Base-by-base conservation (phyloP, 2,888 invertebrate genomes). In the Pachydiplax longipennis region DNA sequence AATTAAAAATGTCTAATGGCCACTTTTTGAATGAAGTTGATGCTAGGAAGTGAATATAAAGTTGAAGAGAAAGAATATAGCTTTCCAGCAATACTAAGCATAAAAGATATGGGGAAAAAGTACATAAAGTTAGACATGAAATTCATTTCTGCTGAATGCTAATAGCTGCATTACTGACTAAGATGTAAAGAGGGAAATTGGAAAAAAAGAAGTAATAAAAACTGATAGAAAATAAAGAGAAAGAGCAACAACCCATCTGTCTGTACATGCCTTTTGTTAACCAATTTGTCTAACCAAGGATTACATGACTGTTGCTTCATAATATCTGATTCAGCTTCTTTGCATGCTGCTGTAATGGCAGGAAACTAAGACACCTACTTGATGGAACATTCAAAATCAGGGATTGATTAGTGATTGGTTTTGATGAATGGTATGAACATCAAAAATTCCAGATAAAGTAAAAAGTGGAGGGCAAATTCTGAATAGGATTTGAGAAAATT, bases 231-330 rank as follows among this genome's bases (percentile, higher is more conserved):
- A 35, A 87, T 37, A 37, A 18, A n/a, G 58, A 87, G 73, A 73
- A 31, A 87, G 87, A 87, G 87, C 87, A 87, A 61, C 87, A 87
- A 87, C 87, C 87, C 87, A 61, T 87, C 58, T 58, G 58, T 87
- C 53, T 87, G 87, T 37, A 80, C 87, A 81, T 53, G 65, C 90
- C 98, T 98, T 96, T 97, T 97, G 95, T 98, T 98, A 95, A 98
- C 98, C 94, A 98, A 97, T 95, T 98, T 98, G 96, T 98, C 98
- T 94, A 96, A 96, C 95, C 96, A 96, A 93, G 98, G 98, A 94
- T 98, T 97, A 95, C 98, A 96, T 93, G 98, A 98, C 93, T 96
- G 96, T 93, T 98, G 96, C 96, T 98, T 98, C 98, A 98, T 98
- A 94, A 98, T 98, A 95, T 98, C 98, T 92, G 97, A 96, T 95